These are phyloP conservation scores for Tetramorium parvispinum DNA, from an alignment of 1,140 invertebrate species.

Conservation along the genomic window DNA sequence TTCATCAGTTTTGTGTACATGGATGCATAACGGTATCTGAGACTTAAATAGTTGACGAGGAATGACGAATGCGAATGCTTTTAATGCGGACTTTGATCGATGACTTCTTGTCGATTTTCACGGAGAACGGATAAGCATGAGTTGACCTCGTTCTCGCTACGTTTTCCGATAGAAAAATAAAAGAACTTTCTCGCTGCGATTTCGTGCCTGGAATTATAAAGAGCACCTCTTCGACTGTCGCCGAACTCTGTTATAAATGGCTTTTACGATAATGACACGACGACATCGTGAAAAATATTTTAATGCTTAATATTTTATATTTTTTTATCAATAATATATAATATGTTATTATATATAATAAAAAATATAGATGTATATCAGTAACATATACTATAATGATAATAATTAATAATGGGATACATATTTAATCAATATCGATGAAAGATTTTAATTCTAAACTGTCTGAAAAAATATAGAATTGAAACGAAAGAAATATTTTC, in stretches of 20 bases:
- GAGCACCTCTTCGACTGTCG: not conserved
- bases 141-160: constrained; percentile 42
- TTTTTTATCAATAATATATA: no score
- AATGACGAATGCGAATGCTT: constrained; percentile 50
- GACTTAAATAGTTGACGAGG: constrained; percentile 20
- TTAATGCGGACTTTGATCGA: constrained; percentile 61
- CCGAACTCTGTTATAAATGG: constrained; percentile 46
- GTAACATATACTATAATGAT: not conserved
- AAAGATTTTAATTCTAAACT: constrained; percentile 9
- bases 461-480: not conserved
- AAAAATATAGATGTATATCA: not conserved
- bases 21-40: constrained; percentile 20
- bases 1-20: not conserved
- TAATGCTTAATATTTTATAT: not conserved
- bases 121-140: constrained; percentile 1
- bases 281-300: constrained; percentile 39
- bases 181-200: constrained; percentile 21
- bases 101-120: constrained; percentile 33
- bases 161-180: constrained; percentile 31
- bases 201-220: constrained; percentile 56
- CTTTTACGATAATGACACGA: constrained; percentile 26
- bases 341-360: no score
- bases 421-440: not conserved
- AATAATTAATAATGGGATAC: not conserved
- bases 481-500: not conserved